Conservation (phyloP, 1,140 invertebrate genomes). For the Drosophila cardini region DNA sequence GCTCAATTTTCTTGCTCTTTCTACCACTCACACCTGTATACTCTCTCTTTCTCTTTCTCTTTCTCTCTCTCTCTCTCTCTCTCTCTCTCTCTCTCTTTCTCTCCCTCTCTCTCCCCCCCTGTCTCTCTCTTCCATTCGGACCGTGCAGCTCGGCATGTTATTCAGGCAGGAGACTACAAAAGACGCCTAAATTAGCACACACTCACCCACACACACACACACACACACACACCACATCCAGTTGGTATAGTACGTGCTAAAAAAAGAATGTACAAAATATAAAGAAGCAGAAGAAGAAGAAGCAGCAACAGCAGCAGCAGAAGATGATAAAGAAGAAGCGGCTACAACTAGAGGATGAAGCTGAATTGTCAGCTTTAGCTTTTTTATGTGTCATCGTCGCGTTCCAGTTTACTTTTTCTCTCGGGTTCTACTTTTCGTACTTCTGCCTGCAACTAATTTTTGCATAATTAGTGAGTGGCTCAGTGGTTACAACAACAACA, state of each 20-base stretch:
- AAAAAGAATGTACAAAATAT: constrained; percentile 34
- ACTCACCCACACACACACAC: constrained; percentile 43
- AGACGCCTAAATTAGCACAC: constrained; percentile 73
- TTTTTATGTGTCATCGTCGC: constrained; percentile 49
- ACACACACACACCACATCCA: constrained; percentile 21
- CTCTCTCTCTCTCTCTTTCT: constrained; percentile 20
- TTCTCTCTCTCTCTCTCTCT: neutral
- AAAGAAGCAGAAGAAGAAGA: constrained; percentile 1
- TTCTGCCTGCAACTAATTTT: constrained; percentile 49
- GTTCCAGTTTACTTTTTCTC: constrained; percentile 62
- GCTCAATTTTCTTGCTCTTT: too few species aligned
- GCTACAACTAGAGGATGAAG: constrained; percentile 16
- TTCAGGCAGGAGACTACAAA: constrained; percentile 63
- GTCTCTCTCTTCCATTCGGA: constrained; percentile 13
- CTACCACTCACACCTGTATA: too few species aligned
- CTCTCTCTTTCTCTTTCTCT: neutral
- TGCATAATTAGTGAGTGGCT: constrained; percentile 81
- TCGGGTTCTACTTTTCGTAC: neutral
- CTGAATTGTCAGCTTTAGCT: constrained; percentile 61
- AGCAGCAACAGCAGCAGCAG: neutral
- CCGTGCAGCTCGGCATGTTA: constrained; percentile 50
- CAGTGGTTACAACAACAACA: constrained; percentile 53
- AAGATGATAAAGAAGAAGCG: neutral
- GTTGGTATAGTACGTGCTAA: constrained; percentile 58
- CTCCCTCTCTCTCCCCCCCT: neutral